These are phyloP conservation scores for Isaurus tuberculatus DNA, from an alignment of 92 coral and sea anemone genomes.

Conservation along the genomic window DNA sequence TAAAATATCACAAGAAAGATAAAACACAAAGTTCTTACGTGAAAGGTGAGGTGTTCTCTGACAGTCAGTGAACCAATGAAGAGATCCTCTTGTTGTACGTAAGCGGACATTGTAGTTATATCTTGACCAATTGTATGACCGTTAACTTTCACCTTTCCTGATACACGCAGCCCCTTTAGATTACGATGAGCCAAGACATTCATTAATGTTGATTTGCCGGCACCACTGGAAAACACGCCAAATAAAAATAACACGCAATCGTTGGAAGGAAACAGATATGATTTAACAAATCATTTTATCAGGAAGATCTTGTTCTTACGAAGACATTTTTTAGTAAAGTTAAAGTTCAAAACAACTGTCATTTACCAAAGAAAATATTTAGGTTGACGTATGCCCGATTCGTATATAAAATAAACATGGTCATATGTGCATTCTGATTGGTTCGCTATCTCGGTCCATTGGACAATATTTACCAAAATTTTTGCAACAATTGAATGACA, in stretches of 20 bases:
- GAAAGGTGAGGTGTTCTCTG: conserved; percentile 91
- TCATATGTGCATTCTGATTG: too few relatives aligned
- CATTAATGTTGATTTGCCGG: conserved; percentile 92
- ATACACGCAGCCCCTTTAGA: conserved; percentile 75
- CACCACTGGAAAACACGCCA: conserved; percentile 68
- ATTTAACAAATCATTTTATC: too few relatives aligned
- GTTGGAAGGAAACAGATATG: background rate
- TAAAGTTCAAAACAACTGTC: too few relatives aligned
- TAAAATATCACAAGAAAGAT: background rate
- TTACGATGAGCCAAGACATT: conserved; percentile 94
- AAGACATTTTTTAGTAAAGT: too few relatives aligned
- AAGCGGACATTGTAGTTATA: conserved; percentile 90
- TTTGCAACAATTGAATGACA: too few relatives aligned
- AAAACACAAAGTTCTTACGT: conserved; percentile 58
- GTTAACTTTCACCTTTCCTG: conserved; percentile 79
- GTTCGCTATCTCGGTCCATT: too few relatives aligned
- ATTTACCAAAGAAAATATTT: too few relatives aligned
- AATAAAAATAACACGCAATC: background rate
- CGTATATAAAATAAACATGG: too few relatives aligned
- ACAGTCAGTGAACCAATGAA: conserved; percentile 97
- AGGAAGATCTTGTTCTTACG: too few relatives aligned
- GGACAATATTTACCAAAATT: too few relatives aligned
- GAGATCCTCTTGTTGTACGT: conserved; percentile 93
- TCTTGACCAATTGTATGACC: conserved; percentile 65
- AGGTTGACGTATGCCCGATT: too few relatives aligned